phyloP scores from a whole-genome alignment of 2,888 invertebrate genomes.

The Nemurella pictetii region DNA sequence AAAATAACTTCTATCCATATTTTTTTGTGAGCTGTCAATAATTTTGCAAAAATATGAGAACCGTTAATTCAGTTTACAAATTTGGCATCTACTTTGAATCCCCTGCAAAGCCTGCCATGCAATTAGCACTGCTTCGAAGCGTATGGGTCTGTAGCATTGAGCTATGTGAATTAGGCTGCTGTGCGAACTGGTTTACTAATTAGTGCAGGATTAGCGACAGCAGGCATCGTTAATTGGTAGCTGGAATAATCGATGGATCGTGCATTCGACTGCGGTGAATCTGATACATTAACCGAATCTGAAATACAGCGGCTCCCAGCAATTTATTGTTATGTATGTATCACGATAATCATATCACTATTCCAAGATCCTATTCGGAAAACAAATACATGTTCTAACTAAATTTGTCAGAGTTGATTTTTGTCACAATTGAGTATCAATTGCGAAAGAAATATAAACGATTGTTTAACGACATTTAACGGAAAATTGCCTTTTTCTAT shows the following conservation, averaged over 20 bases:
- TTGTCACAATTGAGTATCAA: too few relatives aligned
- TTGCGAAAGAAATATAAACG: too few relatives aligned
- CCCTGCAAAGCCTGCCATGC: background rate
- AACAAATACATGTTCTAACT: too few relatives aligned
- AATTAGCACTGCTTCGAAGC: background rate
- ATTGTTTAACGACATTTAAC: too few relatives aligned
- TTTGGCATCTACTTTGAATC: background rate
- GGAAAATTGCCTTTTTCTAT: too few relatives aligned
- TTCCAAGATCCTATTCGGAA: too few relatives aligned
- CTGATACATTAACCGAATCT: background rate
- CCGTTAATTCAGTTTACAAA: background rate
- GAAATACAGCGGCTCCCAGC: too few relatives aligned
- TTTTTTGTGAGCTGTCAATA: background rate
- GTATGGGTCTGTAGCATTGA: background rate
- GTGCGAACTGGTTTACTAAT: conserved; percentile 32
- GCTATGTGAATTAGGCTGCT: background rate
- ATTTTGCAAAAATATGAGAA: background rate
- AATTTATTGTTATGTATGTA: too few relatives aligned
- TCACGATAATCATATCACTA: too few relatives aligned
- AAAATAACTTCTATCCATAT: background rate
- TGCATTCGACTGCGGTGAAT: background rate
- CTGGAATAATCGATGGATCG: conserved; percentile 16
- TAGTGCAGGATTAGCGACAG: conserved; percentile 37
- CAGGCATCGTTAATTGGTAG: conserved; percentile 37
- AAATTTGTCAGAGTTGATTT: too few relatives aligned